phyloP scores from a whole-genome alignment of 1,140 invertebrate species.

The Batillaria attramentaria region DNA sequence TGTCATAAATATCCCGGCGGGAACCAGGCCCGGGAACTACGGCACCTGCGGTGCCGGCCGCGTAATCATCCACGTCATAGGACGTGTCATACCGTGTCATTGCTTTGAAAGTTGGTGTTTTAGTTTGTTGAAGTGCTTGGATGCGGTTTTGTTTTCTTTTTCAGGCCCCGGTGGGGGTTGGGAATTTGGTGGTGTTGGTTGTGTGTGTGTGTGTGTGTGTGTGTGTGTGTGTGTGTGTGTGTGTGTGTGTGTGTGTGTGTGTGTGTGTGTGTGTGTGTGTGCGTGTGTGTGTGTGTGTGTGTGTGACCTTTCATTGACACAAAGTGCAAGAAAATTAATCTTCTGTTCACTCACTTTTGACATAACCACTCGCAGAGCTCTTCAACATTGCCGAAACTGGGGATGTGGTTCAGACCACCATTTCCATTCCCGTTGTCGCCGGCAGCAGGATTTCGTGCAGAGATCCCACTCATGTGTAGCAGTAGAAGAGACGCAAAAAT shows the following conservation, averaged over 20 bases:
- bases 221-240: too few species aligned
- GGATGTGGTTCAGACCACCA: not conserved
- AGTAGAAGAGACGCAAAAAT: not conserved
- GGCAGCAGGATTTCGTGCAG: not conserved
- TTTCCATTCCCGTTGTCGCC: not conserved
- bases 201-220: too few species aligned
- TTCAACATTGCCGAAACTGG: constrained; percentile 3
- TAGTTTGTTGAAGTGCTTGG: too few species aligned
- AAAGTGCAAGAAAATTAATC: not conserved
- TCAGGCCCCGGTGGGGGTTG: not conserved
- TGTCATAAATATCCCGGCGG: too few species aligned
- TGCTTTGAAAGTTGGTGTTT: too few species aligned
- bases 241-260: too few species aligned
- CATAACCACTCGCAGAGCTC: constrained; percentile 23
- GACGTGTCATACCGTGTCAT: too few species aligned
- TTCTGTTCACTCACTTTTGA: not conserved
- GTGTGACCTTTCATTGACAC: not conserved
- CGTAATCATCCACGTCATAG: too few species aligned
- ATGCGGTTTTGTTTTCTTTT: not conserved
- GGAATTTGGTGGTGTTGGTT: not conserved
- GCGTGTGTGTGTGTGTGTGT: not conserved
- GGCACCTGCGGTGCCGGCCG: too few species aligned
- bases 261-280: not conserved
- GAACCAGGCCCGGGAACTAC: too few species aligned
- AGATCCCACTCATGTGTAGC: not conserved